phyloP scores from a whole-genome alignment of 2,113 vertebrate species.

The Egretta garzetta region DNA sequence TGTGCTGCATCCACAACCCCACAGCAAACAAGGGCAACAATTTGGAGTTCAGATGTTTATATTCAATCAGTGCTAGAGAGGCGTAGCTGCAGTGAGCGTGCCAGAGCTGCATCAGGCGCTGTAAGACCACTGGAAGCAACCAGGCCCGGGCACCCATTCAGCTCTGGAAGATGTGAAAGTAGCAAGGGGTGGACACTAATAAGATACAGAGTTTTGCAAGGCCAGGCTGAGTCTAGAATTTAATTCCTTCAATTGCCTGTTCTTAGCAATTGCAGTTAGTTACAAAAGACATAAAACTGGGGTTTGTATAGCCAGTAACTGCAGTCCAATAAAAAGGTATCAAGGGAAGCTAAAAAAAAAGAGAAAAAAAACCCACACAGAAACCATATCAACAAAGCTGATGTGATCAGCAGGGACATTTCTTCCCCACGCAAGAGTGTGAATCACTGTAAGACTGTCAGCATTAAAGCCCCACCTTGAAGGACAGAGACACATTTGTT shows the following conservation, averaged over 20 bases:
- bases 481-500: background rate
- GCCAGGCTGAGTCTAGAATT: background rate
- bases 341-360: background rate
- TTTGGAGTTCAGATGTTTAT: background rate
- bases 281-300: background rate
- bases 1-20: background rate
- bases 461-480: background rate
- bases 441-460: background rate
- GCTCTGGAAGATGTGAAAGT: background rate
- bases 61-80: background rate
- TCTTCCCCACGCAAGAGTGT: background rate
- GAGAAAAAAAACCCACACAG: too few species aligned
- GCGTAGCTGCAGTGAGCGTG: fast-evolving
- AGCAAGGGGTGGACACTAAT: background rate
- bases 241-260: background rate
- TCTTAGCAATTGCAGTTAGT: background rate
- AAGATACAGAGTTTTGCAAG: background rate
- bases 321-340: background rate
- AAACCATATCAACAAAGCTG: background rate
- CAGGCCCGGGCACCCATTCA: background rate
- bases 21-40: background rate
- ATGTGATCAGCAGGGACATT: background rate
- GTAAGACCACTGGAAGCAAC: background rate
- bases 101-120: background rate
- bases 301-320: background rate